A percentile compares a stretch with the other conserved stretches of the same genome.
These are phyloP conservation scores for Synanthedon myopaeformis DNA, from an alignment of 2,888 invertebrate genomes.

Conservation along the genomic window DNA sequence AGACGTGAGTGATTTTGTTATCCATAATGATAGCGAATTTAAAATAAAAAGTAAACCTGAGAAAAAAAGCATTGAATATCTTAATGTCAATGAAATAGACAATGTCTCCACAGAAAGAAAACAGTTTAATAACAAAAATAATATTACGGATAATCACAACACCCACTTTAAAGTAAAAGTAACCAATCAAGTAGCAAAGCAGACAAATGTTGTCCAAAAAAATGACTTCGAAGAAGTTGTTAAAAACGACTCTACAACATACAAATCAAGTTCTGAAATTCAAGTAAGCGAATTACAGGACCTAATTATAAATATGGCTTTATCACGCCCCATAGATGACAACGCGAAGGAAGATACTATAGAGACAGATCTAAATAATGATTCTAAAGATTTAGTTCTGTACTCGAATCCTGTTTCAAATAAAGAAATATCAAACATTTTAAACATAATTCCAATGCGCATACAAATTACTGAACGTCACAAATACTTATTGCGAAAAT, in stretches of 20 bases:
- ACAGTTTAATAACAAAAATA: not conserved
- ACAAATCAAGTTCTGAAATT: constrained; percentile 2
- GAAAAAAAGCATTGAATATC: constrained; percentile 5
- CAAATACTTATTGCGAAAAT: constrained; percentile 33
- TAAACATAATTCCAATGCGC: constrained; percentile 34
- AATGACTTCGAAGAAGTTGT: no score
- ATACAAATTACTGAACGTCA: constrained; percentile 25
- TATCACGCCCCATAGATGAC: constrained; percentile 27
- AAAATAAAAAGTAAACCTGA: constrained; percentile 27
- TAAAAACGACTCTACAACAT: not conserved
- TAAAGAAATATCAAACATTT: constrained; percentile 11
- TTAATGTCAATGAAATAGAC: not conserved
- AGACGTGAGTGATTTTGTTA: constrained; percentile 24
- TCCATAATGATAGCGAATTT: constrained; percentile 33
- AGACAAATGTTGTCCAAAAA: no score
- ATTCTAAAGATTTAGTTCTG: constrained; percentile 1
- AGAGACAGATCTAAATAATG: constrained; percentile 1
- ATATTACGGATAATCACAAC: not conserved
- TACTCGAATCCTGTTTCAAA: constrained; percentile 3
- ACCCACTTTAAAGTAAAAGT: no score
- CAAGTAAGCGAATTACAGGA: constrained; percentile 37
- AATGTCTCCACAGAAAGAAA: not conserved
- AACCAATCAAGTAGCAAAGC: no score
- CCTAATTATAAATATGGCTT: constrained; percentile 45
- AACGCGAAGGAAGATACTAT: constrained; percentile 11